Evolutionary conservation across 2,113 vertebrate genomes (phyloP), one percentile per base, ranked within the genome.

Genomic region (Tachycineta bicolor): DNA sequence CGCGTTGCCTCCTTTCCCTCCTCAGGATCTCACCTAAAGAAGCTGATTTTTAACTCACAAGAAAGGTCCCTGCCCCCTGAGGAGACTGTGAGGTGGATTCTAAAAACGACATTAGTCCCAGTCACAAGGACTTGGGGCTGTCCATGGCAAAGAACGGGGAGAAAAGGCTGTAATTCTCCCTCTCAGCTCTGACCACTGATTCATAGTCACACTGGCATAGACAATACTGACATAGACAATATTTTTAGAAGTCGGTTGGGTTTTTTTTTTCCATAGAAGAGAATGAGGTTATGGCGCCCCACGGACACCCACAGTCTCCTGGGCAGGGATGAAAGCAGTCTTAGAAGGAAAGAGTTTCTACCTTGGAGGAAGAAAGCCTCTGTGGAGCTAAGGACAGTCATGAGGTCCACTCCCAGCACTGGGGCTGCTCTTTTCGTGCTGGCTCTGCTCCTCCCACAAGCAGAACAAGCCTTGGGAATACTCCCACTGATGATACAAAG

Each of bases 151-250:
- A 75, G 91, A 60, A 76, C 73, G 44, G 33, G 33, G 83, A 94
- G 89, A 46, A 93, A 77, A 59, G 73, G 65, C 93, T 83, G 69
- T 29, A 87, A 87, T 83, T 94, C 87, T 92, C 33, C 53, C 76
- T 87, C 0, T 0, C 65, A 87, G 91, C 73, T 89, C 83, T 91
- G 84, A 87, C 83, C 93, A 95, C 87, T 95, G 94, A 95, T 89
- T 94, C 95, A 94, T 21, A 87, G 95, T 96, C 93, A 94, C 87
- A 91, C 39, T 89, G 93, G 60, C 83, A 87, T 5, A 46, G 92
- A 90, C 90, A 95, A 89, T 84, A 91, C 87, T 75, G 88, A 87
- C 83, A 93, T 1, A 89, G 83, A 60, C 83, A 78, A 44, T 95
- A 97, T 94, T 96, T 97, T 96, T 89, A 89, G 82, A 83, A 89